Evolutionary conservation across 2,888 invertebrate species (phyloP), one percentile per base, ranked within the genome.

Genomic region (Amphimallon solstitiale): DNA sequence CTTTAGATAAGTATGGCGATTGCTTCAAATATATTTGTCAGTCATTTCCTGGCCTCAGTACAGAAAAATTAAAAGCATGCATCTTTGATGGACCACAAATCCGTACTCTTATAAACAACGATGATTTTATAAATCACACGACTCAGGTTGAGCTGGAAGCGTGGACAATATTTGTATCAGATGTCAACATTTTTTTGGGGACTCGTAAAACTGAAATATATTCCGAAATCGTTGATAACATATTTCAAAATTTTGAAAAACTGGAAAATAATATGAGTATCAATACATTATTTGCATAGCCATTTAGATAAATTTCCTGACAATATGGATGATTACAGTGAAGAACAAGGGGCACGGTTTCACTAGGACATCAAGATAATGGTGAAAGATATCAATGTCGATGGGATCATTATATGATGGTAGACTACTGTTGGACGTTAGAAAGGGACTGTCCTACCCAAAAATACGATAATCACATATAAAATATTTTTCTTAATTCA

Each of bases 61-160:
- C 43, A 43, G 43, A 43, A 43, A 43, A 43, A 43, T 23, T 23
- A 23, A n/a, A 43, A 43, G 43, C 12, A 43, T 1, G 4, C 43
- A 10, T n/a, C 43, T 43, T 43, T 43, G n/a, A 10, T 43, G 43
- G 12, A 43, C n/a, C 43, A 43, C 5, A 43, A 43, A 1, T n/a
- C 43, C 9, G 14, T 7, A 14, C n/a, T n/a, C n/a, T n/a, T n/a
- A n/a, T n/a, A n/a, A n/a, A n/a, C n/a, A 43, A 43, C 43, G 12
- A 43, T n/a, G 43, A 43, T n/a, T 43, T 43, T n/a, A 43, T 43
- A 43, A 43, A 43, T 43, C 43, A 43, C 43, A 43, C n/a, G 43
- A 43, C 43, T 43, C 7, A 43, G 5, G 23, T 23, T 43, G 43
- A 43, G 17, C 12, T 43, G 7, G n/a, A 43, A 43, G 43, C 43